Conservation (phyloP, 53 echinoderm and acorn worm genomes). For the Patiria pectinifera region DNA sequence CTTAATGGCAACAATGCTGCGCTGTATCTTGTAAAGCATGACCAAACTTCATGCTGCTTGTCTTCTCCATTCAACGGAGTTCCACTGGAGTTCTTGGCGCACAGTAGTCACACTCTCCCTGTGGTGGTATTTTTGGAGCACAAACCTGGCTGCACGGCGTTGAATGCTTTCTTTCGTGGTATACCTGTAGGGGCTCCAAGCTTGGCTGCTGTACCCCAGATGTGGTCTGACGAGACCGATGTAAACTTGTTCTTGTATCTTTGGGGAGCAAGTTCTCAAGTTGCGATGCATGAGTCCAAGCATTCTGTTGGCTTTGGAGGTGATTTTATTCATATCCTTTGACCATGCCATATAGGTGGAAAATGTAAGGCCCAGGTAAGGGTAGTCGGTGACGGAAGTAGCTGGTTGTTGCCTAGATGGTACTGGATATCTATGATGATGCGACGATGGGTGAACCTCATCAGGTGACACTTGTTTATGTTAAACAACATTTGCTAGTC, state of each 20-base stretch:
- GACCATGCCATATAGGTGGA: conserved; percentile 31
- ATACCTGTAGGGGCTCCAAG: too few species aligned
- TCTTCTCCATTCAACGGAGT: too few species aligned
- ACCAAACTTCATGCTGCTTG: too few species aligned
- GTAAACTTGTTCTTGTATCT: background rate
- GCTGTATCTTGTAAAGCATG: too few species aligned
- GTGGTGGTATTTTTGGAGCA: too few species aligned
- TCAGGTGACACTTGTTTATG: conserved; percentile 38
- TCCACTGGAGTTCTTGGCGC: too few species aligned
- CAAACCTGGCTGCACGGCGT: too few species aligned
- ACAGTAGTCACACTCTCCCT: too few species aligned
- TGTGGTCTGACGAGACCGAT: too few species aligned
- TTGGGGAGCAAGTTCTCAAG: background rate
- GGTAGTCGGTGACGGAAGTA: background rate
- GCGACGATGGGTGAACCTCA: background rate
- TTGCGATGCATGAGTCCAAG: background rate
- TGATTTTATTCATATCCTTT: conserved; percentile 26
- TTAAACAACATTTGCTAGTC: conserved; percentile 33
- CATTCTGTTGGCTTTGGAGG: conserved; percentile 18
- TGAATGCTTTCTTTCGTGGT: too few species aligned
- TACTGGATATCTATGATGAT: background rate
- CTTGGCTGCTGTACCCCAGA: too few species aligned
- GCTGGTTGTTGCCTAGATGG: background rate
- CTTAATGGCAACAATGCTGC: too few species aligned
- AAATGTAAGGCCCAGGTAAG: conserved; percentile 33